Conservation (phyloP, 2,888 invertebrate species). For the Aleiodes testaceus region DNA sequence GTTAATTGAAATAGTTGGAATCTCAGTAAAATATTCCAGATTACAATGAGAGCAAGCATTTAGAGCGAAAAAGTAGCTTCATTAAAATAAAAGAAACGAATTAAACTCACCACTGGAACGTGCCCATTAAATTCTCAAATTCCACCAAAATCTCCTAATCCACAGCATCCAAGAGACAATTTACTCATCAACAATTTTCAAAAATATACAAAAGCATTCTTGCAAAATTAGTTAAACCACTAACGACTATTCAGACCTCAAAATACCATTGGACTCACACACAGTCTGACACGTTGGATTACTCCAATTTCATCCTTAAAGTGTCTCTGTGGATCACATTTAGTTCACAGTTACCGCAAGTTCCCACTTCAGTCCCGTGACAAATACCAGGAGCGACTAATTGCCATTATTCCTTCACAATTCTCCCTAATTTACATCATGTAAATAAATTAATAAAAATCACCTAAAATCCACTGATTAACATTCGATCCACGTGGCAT, state of each 20-base stretch:
- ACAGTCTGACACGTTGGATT: not conserved
- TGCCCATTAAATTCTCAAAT: conserved; percentile 10
- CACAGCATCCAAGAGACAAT: not conserved
- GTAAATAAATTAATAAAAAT: not conserved
- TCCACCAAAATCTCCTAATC: conserved; percentile 12
- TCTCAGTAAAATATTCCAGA: not conserved
- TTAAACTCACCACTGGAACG: conserved; percentile 5
- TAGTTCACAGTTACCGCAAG: conserved; percentile 11
- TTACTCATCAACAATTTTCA: too few species aligned
- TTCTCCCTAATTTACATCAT: too few species aligned
- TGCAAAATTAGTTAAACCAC: not conserved
- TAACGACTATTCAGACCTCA: not conserved
- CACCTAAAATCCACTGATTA: not conserved
- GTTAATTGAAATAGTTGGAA: conserved; percentile 1
- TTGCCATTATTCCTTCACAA: not conserved
- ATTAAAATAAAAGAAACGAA: not conserved
- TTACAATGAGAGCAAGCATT: not conserved
- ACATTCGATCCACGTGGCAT: not conserved
- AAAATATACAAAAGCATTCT: too few species aligned
- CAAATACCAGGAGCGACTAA: conserved; percentile 17
- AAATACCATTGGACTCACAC: conserved; percentile 13
- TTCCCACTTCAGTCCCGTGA: conserved; percentile 1
- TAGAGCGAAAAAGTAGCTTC: not conserved
- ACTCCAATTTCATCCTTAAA: not conserved
- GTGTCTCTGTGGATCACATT: conserved; percentile 18